These are phyloP conservation scores for Antechinus stuartii DNA, from an alignment of 2,113 vertebrate genomes.

Conservation along the genomic window DNA sequence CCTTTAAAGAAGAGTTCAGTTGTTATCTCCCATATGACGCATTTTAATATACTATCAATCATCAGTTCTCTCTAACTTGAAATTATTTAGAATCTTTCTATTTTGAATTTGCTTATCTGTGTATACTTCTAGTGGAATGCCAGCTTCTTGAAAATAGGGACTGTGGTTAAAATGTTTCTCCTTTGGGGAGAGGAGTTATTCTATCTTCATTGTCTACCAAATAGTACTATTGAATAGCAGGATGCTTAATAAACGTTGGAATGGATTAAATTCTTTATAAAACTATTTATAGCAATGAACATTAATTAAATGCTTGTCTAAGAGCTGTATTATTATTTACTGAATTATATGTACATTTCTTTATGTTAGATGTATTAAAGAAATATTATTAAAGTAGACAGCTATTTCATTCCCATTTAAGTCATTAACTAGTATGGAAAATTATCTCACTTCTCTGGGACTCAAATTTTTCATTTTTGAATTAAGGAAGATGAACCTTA, in stretches of 20 bases:
- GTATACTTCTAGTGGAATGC: not conserved
- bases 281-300: not conserved
- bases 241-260: not conserved
- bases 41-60: not conserved
- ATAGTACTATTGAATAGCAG: not conserved
- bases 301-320: not conserved
- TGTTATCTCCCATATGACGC: not conserved
- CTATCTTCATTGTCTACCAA: not conserved
- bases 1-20: not conserved
- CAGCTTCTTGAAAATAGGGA: not conserved
- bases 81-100: not conserved
- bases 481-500: not conserved
- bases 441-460: not conserved
- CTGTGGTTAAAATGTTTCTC: not conserved
- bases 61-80: not conserved
- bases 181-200: not conserved
- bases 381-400: not conserved
- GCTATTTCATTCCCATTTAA: not conserved
- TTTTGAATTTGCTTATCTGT: not conserved
- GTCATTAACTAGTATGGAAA: not conserved
- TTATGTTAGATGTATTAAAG: not conserved
- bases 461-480: not conserved
- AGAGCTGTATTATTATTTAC: not conserved
- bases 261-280: not conserved
- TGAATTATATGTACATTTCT: not conserved